These are phyloP conservation scores for Chiridota heheva DNA, from an alignment of 35 echinoderm and acorn worm genomes.

Conservation along the genomic window DNA sequence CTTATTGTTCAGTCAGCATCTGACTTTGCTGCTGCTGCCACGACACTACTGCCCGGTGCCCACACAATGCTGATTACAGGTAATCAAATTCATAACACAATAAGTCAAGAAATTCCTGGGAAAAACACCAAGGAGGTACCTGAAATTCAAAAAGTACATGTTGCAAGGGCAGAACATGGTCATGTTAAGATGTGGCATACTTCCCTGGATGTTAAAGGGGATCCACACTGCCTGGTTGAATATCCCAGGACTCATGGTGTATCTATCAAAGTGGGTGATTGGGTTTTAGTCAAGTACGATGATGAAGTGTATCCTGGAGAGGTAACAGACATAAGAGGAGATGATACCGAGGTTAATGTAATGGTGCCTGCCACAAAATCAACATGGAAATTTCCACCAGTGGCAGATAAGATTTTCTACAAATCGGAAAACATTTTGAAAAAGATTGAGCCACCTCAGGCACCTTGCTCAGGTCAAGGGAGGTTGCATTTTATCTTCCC, in stretches of 20 bases:
- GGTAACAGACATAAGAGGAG: neutral
- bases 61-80: neutral
- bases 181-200: slow-evolving; percentile 14
- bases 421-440: slow-evolving; percentile 1
- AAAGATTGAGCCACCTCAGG: slow-evolving; percentile 18
- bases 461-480: slow-evolving; percentile 1
- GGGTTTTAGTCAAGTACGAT: neutral
- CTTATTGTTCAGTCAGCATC: slow-evolving; percentile 1
- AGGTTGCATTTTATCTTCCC: neutral
- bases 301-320: neutral
- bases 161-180: neutral
- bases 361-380: slow-evolving; percentile 12
- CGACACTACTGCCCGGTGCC: neutral
- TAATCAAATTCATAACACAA: neutral
- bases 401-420: slow-evolving; percentile 1
- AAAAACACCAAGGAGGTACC: neutral
- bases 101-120: neutral
- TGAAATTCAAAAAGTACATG: slow-evolving; percentile 18
- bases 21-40: slow-evolving; percentile 7
- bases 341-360: slow-evolving; percentile 12
- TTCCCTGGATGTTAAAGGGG: neutral
- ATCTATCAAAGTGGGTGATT: neutral
- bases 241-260: neutral
- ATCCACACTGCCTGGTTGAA: neutral
- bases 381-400: slow-evolving; percentile 4